phyloP scores from a whole-genome alignment of 1,140 invertebrate genomes.

The Whitmania pigra region DNA sequence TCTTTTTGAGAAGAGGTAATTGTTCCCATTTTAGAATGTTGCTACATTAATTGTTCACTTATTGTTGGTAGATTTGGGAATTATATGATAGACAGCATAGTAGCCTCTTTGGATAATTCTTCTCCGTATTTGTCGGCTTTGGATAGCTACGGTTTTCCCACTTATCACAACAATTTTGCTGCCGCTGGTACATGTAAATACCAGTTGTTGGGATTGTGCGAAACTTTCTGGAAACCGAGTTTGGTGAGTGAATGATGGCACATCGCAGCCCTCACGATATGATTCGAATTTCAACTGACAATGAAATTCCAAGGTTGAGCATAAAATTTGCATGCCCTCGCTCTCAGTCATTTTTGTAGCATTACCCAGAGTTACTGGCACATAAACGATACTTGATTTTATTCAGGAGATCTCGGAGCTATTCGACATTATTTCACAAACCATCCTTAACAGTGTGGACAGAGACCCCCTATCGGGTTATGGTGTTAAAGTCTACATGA shows the following conservation, averaged over 20 bases:
- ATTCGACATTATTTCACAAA: background rate
- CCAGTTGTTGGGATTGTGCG: slow-evolving; percentile 1
- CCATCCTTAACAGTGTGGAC: background rate
- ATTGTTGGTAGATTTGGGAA: slow-evolving; percentile 7
- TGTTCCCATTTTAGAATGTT: background rate
- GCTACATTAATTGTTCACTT: background rate
- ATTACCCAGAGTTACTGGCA: no score
- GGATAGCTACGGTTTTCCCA: background rate
- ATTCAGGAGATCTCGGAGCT: background rate
- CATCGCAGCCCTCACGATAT: no score
- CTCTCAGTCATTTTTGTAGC: no score
- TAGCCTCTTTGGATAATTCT: slow-evolving; percentile 1
- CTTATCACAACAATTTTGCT: background rate
- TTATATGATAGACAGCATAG: slow-evolving; percentile 7
- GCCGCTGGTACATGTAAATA: slow-evolving; percentile 3
- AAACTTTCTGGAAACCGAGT: background rate
- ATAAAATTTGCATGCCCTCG: no score
- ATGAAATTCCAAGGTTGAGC: background rate
- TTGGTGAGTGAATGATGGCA: background rate
- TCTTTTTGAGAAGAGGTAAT: slow-evolving; percentile 10
- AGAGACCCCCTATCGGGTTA: background rate
- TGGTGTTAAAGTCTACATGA: slow-evolving; percentile 4
- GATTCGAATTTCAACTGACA: background rate
- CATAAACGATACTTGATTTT: no score
- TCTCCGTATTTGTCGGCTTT: background rate